Base-by-base conservation (phyloP, 1,140 invertebrate species). In the Achroia grisella region DNA sequence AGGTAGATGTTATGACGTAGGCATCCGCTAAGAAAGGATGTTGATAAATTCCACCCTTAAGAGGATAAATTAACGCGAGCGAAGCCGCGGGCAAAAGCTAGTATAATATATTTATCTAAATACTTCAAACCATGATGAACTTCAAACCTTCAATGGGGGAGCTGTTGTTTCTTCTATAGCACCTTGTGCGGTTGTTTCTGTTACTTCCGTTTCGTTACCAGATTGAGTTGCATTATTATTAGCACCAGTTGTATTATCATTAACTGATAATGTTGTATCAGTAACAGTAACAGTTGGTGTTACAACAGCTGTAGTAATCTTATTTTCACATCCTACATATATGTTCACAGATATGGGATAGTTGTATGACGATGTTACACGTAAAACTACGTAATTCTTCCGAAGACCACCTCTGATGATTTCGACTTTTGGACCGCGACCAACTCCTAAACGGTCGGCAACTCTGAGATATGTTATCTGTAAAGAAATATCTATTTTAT, bases 401-500 rank as follows among this genome's bases (percentile, higher is more conserved):
- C 40, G 34, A 9, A 78, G 61, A 34, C 76, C 76, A n/a, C 76
- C 76, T 17, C 71, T 48, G n/a, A 67, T 29, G 14, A 80, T 53
- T 57, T 67, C 45, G 1, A 69, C 57, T 32, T 11, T 46, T 10
- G 76, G 73, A 2, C 70, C 66, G n/a, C 50, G 39, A 4, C 70
- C 71, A 10, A 68, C 41, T 5, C 77, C 72, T 5, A 81, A 52
- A 8, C 77, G 71, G 33, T 78, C 72, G 0, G 52, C 62, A 5
- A 78, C 64, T 37, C 69, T 56, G 29, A 78, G 60, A 49, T 74
- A 80, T 0, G 74, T 74, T 47, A 80, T 80, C 76, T 80, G 61
- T 39, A 42, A 46, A 35, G 17, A 23, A 23, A 23, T 23, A 23
- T n/a, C n/a, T n/a, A n/a, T n/a, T n/a, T n/a, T n/a, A n/a, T n/a